A percentile compares a stretch with the other conserved stretches of the same genome.
These are phyloP conservation scores for Tympanoctomys barrerae DNA, from an alignment of 2,797 vertebrate species.

Conservation along the genomic window DNA sequence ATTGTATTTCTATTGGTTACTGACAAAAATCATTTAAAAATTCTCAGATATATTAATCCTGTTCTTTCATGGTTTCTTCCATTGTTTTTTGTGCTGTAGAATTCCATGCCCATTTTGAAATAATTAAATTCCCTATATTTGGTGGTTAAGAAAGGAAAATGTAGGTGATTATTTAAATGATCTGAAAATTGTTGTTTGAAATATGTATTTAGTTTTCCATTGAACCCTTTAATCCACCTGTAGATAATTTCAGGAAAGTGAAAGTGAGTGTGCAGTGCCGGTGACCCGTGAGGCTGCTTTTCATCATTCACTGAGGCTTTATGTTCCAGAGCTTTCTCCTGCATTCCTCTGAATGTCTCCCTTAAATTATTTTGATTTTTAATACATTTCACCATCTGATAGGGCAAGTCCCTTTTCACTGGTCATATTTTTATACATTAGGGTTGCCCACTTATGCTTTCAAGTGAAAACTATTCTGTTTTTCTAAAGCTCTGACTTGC, in stretches of 20 bases:
- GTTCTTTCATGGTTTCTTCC: constrained; percentile 3
- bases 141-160: background rate
- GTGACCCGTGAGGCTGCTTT: background rate
- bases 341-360: background rate
- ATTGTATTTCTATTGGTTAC: constrained; percentile 4
- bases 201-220: background rate
- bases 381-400: background rate
- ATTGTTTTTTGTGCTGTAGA: constrained; percentile 37
- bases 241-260: background rate
- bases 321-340: background rate
- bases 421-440: background rate
- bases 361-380: background rate
- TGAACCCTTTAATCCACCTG: background rate
- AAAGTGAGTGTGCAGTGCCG: no score
- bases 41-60: background rate
- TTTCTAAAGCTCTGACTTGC: background rate
- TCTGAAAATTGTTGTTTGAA: background rate
- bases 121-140: background rate
- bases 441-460: background rate
- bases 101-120: constrained; percentile 7
- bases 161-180: constrained; percentile 5
- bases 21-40: background rate
- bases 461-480: background rate
- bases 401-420: background rate
- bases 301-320: background rate